Evolutionary conservation across 1,140 invertebrate genomes (phyloP), one percentile per base, ranked within the genome.

Genomic region (Pseudomyrmex pallidus): DNA sequence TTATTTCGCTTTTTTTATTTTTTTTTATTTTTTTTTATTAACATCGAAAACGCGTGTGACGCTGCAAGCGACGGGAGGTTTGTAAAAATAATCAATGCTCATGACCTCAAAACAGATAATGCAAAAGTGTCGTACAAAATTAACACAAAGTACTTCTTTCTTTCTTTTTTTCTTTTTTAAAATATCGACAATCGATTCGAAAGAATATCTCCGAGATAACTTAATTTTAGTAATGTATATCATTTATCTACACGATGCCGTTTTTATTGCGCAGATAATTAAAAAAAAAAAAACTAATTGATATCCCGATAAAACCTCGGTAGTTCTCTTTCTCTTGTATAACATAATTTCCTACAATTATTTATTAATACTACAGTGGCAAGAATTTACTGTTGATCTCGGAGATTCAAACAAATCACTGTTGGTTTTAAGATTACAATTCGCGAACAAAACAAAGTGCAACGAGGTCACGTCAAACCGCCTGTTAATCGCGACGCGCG

Each of bases 51-150:
- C 67, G 67, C 56, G 50, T 22, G 35, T 35, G 35, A 35, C 5
- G 35, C 62, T 54, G 25, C 48, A 44, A 13, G 15, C 63, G 48
- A 52, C 13, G 35, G 12, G 0, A 50, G 0, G 48, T 35, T 35
- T 35, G 5, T 35, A 52, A 13, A 52, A 52, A 52, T 2, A 50
- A 13, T 12, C 2, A 13, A 13, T 0, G 10, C 9, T 12, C 50
- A 13, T 12, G 50, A 52, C 35, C 35, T 35, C 35, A 1, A 13
- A 13, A 1, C 1, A 52, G 50, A 25, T 15, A 73, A 74, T 63
- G 62, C 59, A 74, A 74, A 46, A 74, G 13, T 74, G 17, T 10
- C 57, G 15, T 63, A 74, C 50, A 20, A 63, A 63, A 74, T 35
- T 35, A 35, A 35, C 35, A 35, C 5, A 0, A 35, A 35, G 35